Evolutionary conservation across 2,797 vertebrate species (phyloP), one percentile per base, ranked within the genome.

Genomic region (Erithacus rubecula): DNA sequence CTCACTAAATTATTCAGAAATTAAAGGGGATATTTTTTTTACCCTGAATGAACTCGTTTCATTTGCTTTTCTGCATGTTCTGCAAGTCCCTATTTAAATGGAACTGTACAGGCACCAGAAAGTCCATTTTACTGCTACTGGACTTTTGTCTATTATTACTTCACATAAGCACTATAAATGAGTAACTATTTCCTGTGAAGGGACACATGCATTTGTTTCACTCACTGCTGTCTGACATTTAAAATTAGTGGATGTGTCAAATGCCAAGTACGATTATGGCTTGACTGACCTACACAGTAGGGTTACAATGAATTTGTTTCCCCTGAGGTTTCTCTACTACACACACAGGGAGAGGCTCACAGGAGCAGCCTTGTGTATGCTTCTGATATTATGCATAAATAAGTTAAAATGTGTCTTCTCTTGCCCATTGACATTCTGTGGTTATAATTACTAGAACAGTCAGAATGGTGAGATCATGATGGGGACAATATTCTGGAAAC

Each of bases 1-100:
- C 51, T 72, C 72, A 27, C 46, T 87, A 83, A 88, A 89, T 74
- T 87, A 75, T 80, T 89, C 58, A 65, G 74, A 92, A 93, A 78
- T 79, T 55, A 79, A 82, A 76, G 49, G 15, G 6, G 16, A 16
- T 10, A 24, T 37, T 53, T 34, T 47, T 51, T 83, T 18, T 7
- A 68, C 56, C 21, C 59, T 69, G 43, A 78, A 92, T 51, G 13
- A 85, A 63, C 15, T 83, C 26, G 11, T 62, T 92, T 83, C 3
- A 0, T 92, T 87, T 83, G 8, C 51, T 75, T 85, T 89, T 62
- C 47, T 68, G 22, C 12, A 26, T 34, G n/a, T 74, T 46, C 22
- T 62, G 37, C 36, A 62, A 69, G 36, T 44, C 16, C 13, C 7
- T 89, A 44, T 85, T 83, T 51, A 49, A 75, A 64, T 18, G 44